Evolutionary conservation across 92 coral and sea anemone genomes (phyloP).

Genomic region (Umimayanthus chanpuru): DNA sequence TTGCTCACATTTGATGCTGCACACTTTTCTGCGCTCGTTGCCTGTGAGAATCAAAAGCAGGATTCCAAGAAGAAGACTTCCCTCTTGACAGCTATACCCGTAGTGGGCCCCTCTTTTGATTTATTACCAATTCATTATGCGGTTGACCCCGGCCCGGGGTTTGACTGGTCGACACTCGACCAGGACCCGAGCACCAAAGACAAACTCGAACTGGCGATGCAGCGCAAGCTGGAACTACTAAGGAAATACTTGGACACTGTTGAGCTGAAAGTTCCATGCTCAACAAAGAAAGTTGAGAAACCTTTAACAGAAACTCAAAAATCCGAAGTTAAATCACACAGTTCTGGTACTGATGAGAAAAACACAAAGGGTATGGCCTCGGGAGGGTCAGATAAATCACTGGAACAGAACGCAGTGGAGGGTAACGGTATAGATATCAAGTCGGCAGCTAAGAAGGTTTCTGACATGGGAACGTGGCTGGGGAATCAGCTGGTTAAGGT

Average conservation of each 20-base stretch:
- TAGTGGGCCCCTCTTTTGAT: constrained; percentile 74
- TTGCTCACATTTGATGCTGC: constrained; percentile 90
- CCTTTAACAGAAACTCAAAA: constrained; percentile 14
- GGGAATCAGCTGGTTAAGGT: constrained; percentile 73
- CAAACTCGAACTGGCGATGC: constrained; percentile 60
- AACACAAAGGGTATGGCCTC: constrained; percentile 43
- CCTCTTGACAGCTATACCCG: constrained; percentile 70
- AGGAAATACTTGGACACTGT: constrained; percentile 79
- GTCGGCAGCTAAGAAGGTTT: constrained; percentile 47
- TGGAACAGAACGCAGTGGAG: constrained; percentile 45
- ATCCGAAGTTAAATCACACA: not conserved
- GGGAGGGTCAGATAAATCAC: not conserved
- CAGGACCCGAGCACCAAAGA: constrained; percentile 55
- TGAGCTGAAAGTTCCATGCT: constrained; percentile 55
- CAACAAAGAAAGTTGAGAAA: constrained; percentile 56
- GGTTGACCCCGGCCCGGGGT: constrained; percentile 80
- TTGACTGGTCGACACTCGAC: constrained; percentile 76
- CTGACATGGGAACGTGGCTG: constrained; percentile 69
- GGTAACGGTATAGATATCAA: constrained; percentile 43
- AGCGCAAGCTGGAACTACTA: constrained; percentile 65
- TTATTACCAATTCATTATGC: constrained; percentile 82
- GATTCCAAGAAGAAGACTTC: constrained; percentile 39
- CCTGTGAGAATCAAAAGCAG: constrained; percentile 53
- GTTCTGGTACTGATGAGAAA: constrained; percentile 13
- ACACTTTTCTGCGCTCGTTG: constrained; percentile 92